Evolutionary conservation across 2,797 vertebrate species (phyloP), one percentile per base, ranked within the genome.

Genomic region (Cyprinodon diabolis): DNA sequence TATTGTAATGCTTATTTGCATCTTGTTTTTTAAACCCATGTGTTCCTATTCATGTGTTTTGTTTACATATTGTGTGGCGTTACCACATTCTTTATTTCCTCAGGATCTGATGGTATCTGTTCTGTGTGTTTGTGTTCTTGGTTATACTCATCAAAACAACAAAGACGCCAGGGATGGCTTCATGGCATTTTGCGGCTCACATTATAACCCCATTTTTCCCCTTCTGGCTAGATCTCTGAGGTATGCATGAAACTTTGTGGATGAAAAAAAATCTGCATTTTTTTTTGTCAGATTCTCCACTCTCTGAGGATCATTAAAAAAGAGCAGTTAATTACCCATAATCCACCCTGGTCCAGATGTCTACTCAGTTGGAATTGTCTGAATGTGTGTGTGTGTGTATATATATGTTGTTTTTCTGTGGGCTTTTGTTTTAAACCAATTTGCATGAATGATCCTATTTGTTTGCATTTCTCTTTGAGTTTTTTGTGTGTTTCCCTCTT

Each of bases 271-370:
- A 30, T 86, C 76, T 83, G 66, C 60, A 30, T 30, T 30, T 68
- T 2, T 68, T 2, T 49, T 78, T 63, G 66, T 80, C 74, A 71
- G 56, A 66, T 66, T 72, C 72, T 73, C 74, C 52, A 0, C 77
- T 82, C 82, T 71, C 80, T 47, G 11, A 74, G 84, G 83, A 87
- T 90, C 90, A 90, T 89, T 93, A 87, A 93, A 92, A 84, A 30
- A 30, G 30, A 30, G 75, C 80, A 86, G 86, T 90, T 93, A 94
- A 94, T 95, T 94, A 91, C 89, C 82, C 83, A 77, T 88, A 94
- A 93, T 94, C 93, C 92, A 83, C 81, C 75, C 70, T 82, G 66
- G 77, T 85, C 90, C 91, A 93, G 89, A 93, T 94, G 93, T 91
- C 92, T 76, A 74, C 84, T 86, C 85, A 76, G 84, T 76, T 63